Conservation (phyloP, 2,888 invertebrate genomes). For the Ochropleura plecta region DNA sequence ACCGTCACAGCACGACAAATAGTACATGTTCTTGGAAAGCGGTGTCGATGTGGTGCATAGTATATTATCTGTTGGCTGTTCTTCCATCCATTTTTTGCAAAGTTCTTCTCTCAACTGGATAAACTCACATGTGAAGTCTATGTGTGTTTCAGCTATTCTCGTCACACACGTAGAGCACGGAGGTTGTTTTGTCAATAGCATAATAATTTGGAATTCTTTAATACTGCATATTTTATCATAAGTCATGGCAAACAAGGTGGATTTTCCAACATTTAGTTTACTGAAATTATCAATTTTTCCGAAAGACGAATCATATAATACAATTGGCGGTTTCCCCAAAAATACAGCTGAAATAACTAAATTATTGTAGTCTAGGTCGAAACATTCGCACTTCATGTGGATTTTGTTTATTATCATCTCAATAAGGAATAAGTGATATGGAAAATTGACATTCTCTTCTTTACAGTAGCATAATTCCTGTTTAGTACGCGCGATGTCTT, state of each 20-base stretch:
- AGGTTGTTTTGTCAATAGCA: conserved; percentile 84
- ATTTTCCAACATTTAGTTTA: conserved; percentile 85
- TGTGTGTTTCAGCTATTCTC: conserved; percentile 82
- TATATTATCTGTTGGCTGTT: conserved; percentile 84
- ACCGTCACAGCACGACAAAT: conserved; percentile 79
- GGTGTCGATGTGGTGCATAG: conserved; percentile 85
- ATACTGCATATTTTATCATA: conserved; percentile 87
- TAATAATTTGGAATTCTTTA: conserved; percentile 79
- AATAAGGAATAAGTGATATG: conserved; percentile 86
- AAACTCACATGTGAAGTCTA: conserved; percentile 85
- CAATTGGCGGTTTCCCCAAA: conserved; percentile 83
- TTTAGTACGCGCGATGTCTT: conserved; percentile 82
- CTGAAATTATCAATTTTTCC: conserved; percentile 82
- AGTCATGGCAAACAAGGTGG: conserved; percentile 87
- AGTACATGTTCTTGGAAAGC: conserved; percentile 83
- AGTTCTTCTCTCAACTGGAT: conserved; percentile 80
- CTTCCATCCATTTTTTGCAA: conserved; percentile 82
- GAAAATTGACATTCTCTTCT: conserved; percentile 80
- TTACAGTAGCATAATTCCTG: conserved; percentile 69
- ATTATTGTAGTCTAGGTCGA: conserved; percentile 84
- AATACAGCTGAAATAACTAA: conserved; percentile 84
- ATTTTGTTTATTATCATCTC: conserved; percentile 87
- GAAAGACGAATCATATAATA: conserved; percentile 83
- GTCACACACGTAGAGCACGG: conserved; percentile 84
- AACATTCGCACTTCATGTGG: conserved; percentile 88